Conservation (phyloP, 2,888 invertebrate genomes). For the Rugalucina vietnamica region DNA sequence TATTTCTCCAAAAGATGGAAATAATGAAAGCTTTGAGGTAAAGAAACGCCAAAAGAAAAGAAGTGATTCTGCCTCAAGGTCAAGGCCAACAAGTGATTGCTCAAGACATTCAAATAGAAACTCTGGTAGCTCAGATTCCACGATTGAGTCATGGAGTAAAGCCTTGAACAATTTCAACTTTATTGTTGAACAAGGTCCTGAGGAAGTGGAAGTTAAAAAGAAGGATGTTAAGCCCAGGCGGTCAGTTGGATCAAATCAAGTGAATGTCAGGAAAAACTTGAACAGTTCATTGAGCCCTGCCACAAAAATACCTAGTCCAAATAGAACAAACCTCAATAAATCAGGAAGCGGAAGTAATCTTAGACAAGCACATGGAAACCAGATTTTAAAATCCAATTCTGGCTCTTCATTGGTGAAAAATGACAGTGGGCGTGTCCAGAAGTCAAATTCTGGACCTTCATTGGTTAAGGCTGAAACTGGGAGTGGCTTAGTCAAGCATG, state of each 20-base stretch:
- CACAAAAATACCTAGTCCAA: slow-evolving; percentile 66
- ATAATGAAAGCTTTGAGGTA: slow-evolving; percentile 31
- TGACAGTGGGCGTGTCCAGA: slow-evolving; percentile 64
- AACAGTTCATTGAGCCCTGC: slow-evolving; percentile 25
- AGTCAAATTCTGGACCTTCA: slow-evolving; percentile 69
- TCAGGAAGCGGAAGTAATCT: slow-evolving; percentile 60
- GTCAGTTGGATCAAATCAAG: slow-evolving; percentile 44
- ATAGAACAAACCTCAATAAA: slow-evolving; percentile 62
- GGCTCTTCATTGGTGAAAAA: slow-evolving; percentile 71
- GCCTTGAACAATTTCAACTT: slow-evolving; percentile 71
- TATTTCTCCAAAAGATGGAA: slow-evolving; percentile 46
- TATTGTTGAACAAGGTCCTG: slow-evolving; percentile 50
- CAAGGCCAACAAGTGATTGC: not conserved
- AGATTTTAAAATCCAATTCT: slow-evolving; percentile 70
- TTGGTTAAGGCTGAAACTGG: slow-evolving; percentile 69
- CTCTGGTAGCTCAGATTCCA: slow-evolving; percentile 60
- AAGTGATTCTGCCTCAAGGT: slow-evolving; percentile 36
- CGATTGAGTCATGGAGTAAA: slow-evolving; percentile 71
- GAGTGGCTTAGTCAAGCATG: slow-evolving; percentile 52
- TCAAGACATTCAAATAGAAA: slow-evolving; percentile 45
- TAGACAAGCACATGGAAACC: slow-evolving; percentile 59
- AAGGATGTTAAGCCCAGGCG: slow-evolving; percentile 37
- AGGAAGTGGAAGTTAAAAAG: slow-evolving; percentile 41
- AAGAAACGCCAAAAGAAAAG: slow-evolving; percentile 61
- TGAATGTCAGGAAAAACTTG: slow-evolving; percentile 39